Evolutionary conservation across 2,888 invertebrate species (phyloP), one percentile per base, ranked within the genome.

Genomic region (Fragum fragum): DNA sequence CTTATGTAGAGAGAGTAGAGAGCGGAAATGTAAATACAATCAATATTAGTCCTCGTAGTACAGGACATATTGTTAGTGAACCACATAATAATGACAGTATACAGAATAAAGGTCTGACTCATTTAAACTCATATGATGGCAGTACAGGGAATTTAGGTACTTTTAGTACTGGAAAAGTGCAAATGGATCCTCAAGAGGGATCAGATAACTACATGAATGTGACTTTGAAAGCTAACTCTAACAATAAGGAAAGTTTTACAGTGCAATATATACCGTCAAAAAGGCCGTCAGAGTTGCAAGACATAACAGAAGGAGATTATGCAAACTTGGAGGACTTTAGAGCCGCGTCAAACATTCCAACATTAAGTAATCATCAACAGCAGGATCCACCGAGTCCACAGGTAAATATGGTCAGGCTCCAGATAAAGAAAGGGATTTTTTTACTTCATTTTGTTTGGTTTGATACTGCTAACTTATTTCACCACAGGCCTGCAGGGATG

Each of bases 1-100:
- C 90, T 83, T 92, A 92, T 88, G 91, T 92, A 18, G 81, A 87
- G 74, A 70, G 88, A 79, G 71, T 91, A 59, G 81, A 74, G 63
- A 76, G 68, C 57, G 75, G 72, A 78, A 73, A 72, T 73, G 66
- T 73, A 32, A 82, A 72, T 66, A 66, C 69, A 77, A 32, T 71
- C 71, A 52, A 63, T 70, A 47, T 59, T 71, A 39, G 70, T 32
- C 47, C 52, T 18, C n/a, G 18, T 2, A 29, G 39, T 29, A 28
- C 29, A 36, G 47, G 59, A 66, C 47, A 29, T 16, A n/a, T 5
- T 21, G 23, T 47, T 47, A 73, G 47, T 73, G 66, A 63, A 18
- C n/a, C 21, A 47, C 16, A 66, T 32, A 70, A 81, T 53, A 74
- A 55, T 68, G 59, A 53, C 26, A 63, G n/a, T 72, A 74, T 75